Conservation (phyloP, 1,140 invertebrate genomes). For the Lepidurus arcticus region DNA sequence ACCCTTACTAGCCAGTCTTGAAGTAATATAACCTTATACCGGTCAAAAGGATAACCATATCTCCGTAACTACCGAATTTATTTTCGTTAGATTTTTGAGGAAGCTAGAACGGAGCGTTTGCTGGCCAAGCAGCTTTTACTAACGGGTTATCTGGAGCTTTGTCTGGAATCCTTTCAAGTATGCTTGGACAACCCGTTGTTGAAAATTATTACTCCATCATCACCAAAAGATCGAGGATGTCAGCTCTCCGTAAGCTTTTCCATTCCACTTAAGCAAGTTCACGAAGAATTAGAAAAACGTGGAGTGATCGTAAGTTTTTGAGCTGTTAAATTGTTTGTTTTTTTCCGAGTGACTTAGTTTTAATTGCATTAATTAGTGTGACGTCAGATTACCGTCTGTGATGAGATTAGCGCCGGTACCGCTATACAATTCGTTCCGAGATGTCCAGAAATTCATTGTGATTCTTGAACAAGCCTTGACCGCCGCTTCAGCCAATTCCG, state of each 20-base stretch:
- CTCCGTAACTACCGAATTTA: too few species aligned
- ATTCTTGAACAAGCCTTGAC: constrained; percentile 40
- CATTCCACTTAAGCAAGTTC: constrained; percentile 45
- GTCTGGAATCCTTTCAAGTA: constrained; percentile 27
- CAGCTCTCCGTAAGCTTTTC: constrained; percentile 51
- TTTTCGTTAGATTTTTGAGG: constrained; percentile 48
- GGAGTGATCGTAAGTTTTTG: constrained; percentile 51
- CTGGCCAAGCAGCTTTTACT: constrained; percentile 50
- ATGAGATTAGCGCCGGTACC: constrained; percentile 52
- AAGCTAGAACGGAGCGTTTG: constrained; percentile 48
- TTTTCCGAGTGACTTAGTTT: constrained; percentile 34
- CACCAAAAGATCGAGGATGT: constrained; percentile 51
- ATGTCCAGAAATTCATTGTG: constrained; percentile 47
- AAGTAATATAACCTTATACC: constrained; percentile 42
- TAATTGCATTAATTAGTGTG: constrained; percentile 45
- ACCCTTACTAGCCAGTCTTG: constrained; percentile 49
- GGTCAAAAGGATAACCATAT: too few species aligned
- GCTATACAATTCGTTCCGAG: constrained; percentile 53
- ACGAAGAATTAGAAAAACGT: constrained; percentile 47
- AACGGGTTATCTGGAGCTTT: constrained; percentile 54
- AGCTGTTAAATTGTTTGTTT: constrained; percentile 30
- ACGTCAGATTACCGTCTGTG: constrained; percentile 51
- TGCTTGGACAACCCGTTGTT: constrained; percentile 35
- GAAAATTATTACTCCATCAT: constrained; percentile 51
- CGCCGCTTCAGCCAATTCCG: background rate